phyloP scores from a whole-genome alignment of 2,113 vertebrate genomes.

The cat (Felis catus) region DNA sequence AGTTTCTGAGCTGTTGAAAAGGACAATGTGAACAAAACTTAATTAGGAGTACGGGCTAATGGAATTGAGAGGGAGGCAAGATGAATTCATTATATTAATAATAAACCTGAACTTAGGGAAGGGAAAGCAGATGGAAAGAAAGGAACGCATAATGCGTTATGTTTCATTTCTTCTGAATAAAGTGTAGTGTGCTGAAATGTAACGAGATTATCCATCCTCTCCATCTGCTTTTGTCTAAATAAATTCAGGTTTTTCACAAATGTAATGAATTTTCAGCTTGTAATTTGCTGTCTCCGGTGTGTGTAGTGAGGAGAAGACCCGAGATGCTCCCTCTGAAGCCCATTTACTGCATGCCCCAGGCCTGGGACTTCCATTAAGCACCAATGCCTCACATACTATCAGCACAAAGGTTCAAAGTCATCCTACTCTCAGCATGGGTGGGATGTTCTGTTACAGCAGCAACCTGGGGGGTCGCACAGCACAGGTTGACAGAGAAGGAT shows the following conservation, averaged over 20 bases:
- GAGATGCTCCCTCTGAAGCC: background rate
- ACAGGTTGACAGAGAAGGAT: background rate
- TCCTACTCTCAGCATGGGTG: background rate
- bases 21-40: conserved; percentile 52
- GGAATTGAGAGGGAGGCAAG: conserved; percentile 70
- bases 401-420: background rate
- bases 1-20: conserved; percentile 55
- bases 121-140: conserved; percentile 78
- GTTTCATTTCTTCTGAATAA: conserved; percentile 79
- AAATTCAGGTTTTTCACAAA: conserved; percentile 70
- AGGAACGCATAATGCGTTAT: conserved; percentile 59
- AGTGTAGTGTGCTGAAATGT: conserved; percentile 74
- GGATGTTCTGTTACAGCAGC: background rate
- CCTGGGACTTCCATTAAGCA: background rate
- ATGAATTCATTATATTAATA: conserved; percentile 80
- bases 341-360: background rate
- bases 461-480: rapidly evolving
- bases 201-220: conserved; percentile 77
- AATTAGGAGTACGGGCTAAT: conserved; percentile 72
- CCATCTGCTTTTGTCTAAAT: conserved; percentile 82
- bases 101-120: conserved; percentile 70
- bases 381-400: background rate
- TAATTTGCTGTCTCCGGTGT: conserved; percentile 38
- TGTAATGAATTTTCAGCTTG: conserved; percentile 65
- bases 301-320: background rate